Percentiles rank a stretch among this genome's conserved stretches.
Conservation (phyloP, 1,140 invertebrate genomes). For the Drosophila rufa region DNA sequence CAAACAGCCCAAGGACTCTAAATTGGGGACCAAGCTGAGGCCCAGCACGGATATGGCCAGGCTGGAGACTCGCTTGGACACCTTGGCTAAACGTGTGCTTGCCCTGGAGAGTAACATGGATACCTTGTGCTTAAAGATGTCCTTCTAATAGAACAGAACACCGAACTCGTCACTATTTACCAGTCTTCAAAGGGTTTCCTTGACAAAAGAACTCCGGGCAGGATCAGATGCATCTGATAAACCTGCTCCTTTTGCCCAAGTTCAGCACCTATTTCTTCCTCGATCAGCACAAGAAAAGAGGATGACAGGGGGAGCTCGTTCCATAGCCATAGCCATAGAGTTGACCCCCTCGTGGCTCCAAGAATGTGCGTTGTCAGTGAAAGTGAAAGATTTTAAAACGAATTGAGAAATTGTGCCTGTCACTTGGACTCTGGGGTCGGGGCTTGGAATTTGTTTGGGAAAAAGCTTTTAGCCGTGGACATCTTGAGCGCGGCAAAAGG, state of each 20-base stretch:
- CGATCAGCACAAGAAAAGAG: neutral
- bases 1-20: neutral
- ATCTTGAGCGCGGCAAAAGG: constrained; percentile 32
- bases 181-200: too few species aligned
- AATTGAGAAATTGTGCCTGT: constrained; percentile 36
- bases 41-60: neutral
- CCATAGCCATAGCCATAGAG: too few species aligned
- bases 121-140: neutral
- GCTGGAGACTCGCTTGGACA: neutral
- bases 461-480: constrained; percentile 75
- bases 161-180: too few species aligned
- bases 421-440: constrained; percentile 8
- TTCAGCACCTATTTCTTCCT: too few species aligned
- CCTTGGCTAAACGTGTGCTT: neutral
- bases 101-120: neutral
- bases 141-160: too few species aligned
- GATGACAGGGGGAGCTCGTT: neutral
- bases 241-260: too few species aligned
- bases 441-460: constrained; percentile 27
- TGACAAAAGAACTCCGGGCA: too few species aligned
- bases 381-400: constrained; percentile 40
- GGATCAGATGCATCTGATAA: neutral
- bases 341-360: constrained; percentile 15
- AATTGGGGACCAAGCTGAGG: neutral
- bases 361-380: constrained; percentile 56